Conservation (phyloP, 2,888 invertebrate genomes). For the Cosmorhoe ocellata region DNA sequence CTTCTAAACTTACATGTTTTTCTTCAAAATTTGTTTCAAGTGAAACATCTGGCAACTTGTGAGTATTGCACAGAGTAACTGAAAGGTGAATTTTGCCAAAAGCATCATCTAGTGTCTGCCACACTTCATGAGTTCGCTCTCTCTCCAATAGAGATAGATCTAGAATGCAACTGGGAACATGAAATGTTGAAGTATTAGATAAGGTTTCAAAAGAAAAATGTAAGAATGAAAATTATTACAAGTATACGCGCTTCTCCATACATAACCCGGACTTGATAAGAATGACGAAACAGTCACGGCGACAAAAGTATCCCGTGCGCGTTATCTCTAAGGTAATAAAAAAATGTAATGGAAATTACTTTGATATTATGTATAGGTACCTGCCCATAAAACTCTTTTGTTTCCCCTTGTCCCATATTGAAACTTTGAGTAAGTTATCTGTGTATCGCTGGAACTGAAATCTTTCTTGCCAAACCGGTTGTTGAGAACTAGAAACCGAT, state of each 20-base stretch:
- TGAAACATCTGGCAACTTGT: conserved; percentile 7
- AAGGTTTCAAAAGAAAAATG: too few relatives aligned
- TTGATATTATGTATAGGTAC: conserved; percentile 39
- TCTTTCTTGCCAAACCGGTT: conserved; percentile 66
- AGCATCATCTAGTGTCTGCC: conserved; percentile 62
- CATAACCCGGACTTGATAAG: too few relatives aligned
- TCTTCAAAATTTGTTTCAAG: conserved; percentile 21
- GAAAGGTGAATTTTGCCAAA: conserved; percentile 64
- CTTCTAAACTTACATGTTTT: conserved; percentile 53
- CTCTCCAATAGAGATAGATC: conserved; percentile 58
- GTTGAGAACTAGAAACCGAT: conserved; percentile 46
- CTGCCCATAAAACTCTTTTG: conserved; percentile 72
- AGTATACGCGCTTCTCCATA: too few relatives aligned
- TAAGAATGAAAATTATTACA: too few relatives aligned
- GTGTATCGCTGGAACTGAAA: conserved; percentile 56
- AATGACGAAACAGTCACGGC: too few relatives aligned
- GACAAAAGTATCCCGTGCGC: too few relatives aligned
- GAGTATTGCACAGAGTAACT: conserved; percentile 60
- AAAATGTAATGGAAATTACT: too few relatives aligned
- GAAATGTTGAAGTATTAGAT: conserved; percentile 3
- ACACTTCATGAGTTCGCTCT: conserved; percentile 68
- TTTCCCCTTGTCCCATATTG: conserved; percentile 67
- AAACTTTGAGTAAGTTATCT: conserved; percentile 53
- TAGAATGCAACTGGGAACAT: conserved; percentile 57
- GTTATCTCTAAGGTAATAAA: too few relatives aligned